Percentiles rank a stretch among this genome's conserved stretches.
phyloP scores from a whole-genome alignment of 2,113 vertebrate genomes.

The Leptobrachium ailaonicum region DNA sequence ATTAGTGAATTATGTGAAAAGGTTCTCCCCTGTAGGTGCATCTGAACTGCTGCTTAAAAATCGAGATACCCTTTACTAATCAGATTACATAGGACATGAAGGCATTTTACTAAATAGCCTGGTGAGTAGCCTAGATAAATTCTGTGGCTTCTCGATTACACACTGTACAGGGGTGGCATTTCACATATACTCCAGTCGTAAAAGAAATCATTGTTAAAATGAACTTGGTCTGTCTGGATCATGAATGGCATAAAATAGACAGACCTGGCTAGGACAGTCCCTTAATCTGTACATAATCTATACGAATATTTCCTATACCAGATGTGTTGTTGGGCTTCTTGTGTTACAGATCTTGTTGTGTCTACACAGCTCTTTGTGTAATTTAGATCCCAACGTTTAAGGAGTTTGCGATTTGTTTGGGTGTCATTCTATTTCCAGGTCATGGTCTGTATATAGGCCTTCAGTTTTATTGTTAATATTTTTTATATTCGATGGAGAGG shows the following conservation, averaged over 20 bases:
- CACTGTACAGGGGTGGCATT: background rate
- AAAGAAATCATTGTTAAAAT: conserved; percentile 20
- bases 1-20: too few species aligned
- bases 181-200: background rate
- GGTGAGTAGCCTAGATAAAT: background rate
- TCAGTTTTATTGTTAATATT: too few species aligned
- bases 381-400: conserved; percentile 6
- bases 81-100: conserved; percentile 35
- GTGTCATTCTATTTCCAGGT: background rate
- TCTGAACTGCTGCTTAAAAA: background rate
- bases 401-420: background rate
- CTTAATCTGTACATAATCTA: conserved; percentile 38
- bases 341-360: conserved; percentile 9
- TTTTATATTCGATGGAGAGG: too few species aligned
- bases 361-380: conserved; percentile 8
- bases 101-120: conserved; percentile 26
- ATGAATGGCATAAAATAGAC: conserved; percentile 25
- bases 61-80: conserved; percentile 42
- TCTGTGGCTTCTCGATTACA: conserved; percentile 28
- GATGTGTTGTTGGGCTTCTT: background rate
- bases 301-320: conserved; percentile 23
- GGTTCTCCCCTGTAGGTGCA: background rate
- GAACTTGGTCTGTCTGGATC: background rate
- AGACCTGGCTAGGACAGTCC: conserved; percentile 23
- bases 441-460: background rate